phyloP scores from a whole-genome alignment of 2,888 invertebrate genomes.

The Ectobius pallidus region DNA sequence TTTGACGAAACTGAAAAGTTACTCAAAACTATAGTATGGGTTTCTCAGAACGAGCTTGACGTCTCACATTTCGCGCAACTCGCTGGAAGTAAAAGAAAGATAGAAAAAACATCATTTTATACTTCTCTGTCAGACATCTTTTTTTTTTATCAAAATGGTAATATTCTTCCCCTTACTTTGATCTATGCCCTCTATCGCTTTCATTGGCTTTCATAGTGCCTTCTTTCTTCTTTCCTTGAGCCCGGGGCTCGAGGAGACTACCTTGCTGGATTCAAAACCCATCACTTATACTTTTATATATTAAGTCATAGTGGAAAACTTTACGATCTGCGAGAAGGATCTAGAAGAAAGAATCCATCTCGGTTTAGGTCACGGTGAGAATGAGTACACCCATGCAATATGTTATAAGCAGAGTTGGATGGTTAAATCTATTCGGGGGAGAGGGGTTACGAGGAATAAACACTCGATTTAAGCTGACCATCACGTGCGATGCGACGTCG shows the following conservation, averaged over 20 bases:
- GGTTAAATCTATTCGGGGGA: constrained; percentile 5
- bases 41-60: no score
- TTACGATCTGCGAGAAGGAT: constrained; percentile 29
- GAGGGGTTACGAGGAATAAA: constrained; percentile 27
- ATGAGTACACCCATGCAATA: constrained; percentile 19
- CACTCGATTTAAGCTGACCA: constrained; percentile 32
- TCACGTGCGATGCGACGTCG: constrained; percentile 11
- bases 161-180: no score
- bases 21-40: no score
- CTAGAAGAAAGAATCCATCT: constrained; percentile 20
- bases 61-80: no score
- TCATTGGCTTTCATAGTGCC: neutral
- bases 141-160: no score
- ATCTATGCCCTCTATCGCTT: no score
- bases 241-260: neutral
- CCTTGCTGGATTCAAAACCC: constrained; percentile 16
- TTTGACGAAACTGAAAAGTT: no score
- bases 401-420: constrained; percentile 19
- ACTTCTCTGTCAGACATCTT: no score
- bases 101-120: no score
- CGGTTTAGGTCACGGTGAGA: neutral
- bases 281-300: constrained; percentile 19
- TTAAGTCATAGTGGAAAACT: constrained; percentile 20
- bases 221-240: neutral
- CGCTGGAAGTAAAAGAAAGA: no score